Base-by-base conservation (phyloP, 2,888 invertebrate species). In the Clunio marinus region DNA sequence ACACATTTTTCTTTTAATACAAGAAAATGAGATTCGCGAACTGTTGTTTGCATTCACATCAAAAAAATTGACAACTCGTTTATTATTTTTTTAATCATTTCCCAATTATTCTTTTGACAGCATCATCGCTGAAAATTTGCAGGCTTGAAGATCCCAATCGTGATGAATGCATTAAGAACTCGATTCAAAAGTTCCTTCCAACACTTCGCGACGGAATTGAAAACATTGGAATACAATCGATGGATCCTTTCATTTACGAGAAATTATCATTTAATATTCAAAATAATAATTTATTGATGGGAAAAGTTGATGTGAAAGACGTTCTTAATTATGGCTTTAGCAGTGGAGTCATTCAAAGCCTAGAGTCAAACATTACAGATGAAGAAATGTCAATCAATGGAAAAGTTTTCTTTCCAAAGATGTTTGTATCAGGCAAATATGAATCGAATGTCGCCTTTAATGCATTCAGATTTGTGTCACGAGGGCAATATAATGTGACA, bases 381-480 rank as follows among this genome's bases (percentile, higher is more conserved):
- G 82, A 83, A 69, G 79, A 77, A 35, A 82, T 86, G 69, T 80
- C 81, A 37, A 73, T 88, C 70, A 85, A 86, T 75, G 73, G 86
- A 5, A 84, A 85, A 70, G 73, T 84, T 70, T 80, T 80, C 41
- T 75, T 84, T 27, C 86, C 87, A 0, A 79, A 79, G 71, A 73
- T 86, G 8, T 74, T 78, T 45, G 76, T 84, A 1, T 83, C 81
- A 60, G 86, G 87, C 2, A 76, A 80, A 27, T 88, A 86, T 75
- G 81, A 82, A 72, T 86, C 84, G 0, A 83, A 84, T 70, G 86
- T 88, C 13, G 78, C 81, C 37, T 78, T 87, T 69, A 86, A 86
- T 70, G 78, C 82, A 8, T 77, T 87, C 71, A 83, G 82, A 71
- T 74, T 88, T 70, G 81, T 82, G 69, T 86, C 88, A 27, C 80